Evolutionary conservation across 2,888 invertebrate species (phyloP), one percentile per base, ranked within the genome.

Genomic region (Prionchulus punctatus): DNA sequence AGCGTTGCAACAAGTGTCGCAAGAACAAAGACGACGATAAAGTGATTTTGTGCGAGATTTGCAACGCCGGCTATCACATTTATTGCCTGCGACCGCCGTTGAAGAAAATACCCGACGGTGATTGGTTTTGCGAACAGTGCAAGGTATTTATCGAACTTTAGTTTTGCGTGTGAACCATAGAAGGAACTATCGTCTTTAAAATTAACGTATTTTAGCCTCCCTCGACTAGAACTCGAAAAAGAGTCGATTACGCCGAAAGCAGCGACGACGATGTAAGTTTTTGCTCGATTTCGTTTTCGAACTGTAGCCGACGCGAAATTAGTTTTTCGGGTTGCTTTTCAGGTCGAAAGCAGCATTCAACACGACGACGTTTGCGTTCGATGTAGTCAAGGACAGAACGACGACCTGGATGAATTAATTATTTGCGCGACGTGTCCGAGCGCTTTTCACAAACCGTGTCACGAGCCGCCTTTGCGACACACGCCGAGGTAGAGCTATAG

Each of bases 51-150:
- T 96, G 94, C 73, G 94, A 96, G 75, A 88, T 90, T 61, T 96
- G 94, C 75, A 94, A 96, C 75, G 88, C 7, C 72, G 94, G 92
- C 52, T 94, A 91, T 75, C 94, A 96, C 76, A 94, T 90, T 45
- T 94, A 94, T 73, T 94, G 94, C 78, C 92, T 94, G 79, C 89
- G 87, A 70, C 92, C 92, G 61, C 82, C 84, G 72, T 86, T 94
- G 86, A 88, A 89, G 58, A 84, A 83, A 68, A 91, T 94, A 73
- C 94, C 94, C 25, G 91, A 91, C 65, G 94, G 94, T 30, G 92
- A 94, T 73, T 94, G 94, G 94, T 92, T 88, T 73, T 92, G 91
- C 74, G 88, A 84, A 78, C 89, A 89, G 71, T 92, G 91, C 75
- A 69, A 30, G 43, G 57, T 56, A 55, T n/a, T n/a, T n/a, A n/a